A percentile compares a stretch with the other conserved stretches of the same genome.
phyloP scores from a whole-genome alignment of 2,113 vertebrate genomes.

The Gadus macrocephalus region DNA sequence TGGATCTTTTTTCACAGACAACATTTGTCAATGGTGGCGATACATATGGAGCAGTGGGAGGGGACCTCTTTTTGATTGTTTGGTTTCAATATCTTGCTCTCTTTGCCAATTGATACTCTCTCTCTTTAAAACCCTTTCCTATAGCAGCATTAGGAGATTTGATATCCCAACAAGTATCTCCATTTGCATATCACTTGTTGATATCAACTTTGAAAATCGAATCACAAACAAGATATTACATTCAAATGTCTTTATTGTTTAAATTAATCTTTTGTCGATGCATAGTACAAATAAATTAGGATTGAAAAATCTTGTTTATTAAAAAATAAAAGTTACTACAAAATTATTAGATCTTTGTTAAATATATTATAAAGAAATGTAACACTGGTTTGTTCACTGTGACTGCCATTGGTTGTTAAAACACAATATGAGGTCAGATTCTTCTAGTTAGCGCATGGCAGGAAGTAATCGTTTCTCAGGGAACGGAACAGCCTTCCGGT shows the following conservation, averaged over 20 bases:
- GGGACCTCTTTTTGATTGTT: too few relatives aligned
- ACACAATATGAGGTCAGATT: neutral
- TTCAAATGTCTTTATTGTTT: neutral
- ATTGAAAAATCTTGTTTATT: neutral
- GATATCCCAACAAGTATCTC: too few relatives aligned
- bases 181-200: neutral
- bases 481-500: slow-evolving; percentile 42
- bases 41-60: too few relatives aligned
- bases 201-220: neutral
- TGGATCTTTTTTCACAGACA: too few relatives aligned
- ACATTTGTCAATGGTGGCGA: too few relatives aligned
- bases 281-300: neutral
- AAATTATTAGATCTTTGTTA: neutral
- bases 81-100: too few relatives aligned
- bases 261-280: neutral
- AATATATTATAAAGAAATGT: neutral
- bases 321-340: neutral
- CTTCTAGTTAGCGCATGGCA: slow-evolving; percentile 67
- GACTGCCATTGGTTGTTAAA: neutral
- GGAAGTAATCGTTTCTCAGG: slow-evolving; percentile 73
- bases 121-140: too few relatives aligned
- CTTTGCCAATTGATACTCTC: too few relatives aligned
- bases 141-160: too few relatives aligned
- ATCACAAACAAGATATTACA: neutral
- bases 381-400: slow-evolving; percentile 7